Base-by-base conservation (phyloP, 2,888 invertebrate species). In the Sinodicranocentrus sp. region DNA sequence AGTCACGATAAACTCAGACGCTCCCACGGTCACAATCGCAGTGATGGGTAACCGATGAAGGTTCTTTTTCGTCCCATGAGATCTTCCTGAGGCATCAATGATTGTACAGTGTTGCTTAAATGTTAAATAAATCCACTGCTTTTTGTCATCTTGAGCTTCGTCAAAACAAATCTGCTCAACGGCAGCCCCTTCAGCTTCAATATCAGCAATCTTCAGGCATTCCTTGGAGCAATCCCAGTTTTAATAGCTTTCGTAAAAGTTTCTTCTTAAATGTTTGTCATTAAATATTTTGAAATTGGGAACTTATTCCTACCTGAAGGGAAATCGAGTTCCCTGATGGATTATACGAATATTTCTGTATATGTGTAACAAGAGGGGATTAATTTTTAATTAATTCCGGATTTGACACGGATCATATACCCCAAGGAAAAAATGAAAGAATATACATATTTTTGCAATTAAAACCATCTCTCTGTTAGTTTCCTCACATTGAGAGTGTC, bases 1-100 rank as follows among this genome's bases (percentile, higher is more conserved):
- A n/a, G 88, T 89, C 2, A 89, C 88, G n/a, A 89, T 85, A 71
- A 83, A 86, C 10, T 89, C 89, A 0, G 89, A 89, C 3, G 85
- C 72, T 1, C 87, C 86, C 28, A 73, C 54, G 0, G 84, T 87
- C 0, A 83, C 76, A 59, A 89, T 86, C 1, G 88, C 88, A 0
- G 87, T 88, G 19, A 89, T 87, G 17, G 76, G 76, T 25, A 80
- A 57, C 15, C 76, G 76, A 76, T 89, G 89, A 8, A 89, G 76
- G 54, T 88, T 86, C 63, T 83, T 87, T 61, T 89, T 89, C 0
- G 88, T 88, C 15, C 88, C 88, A 71, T 88, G 88, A 65, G 87
- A 72, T 68, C 89, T 71, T 1, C 89, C 89, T 8, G 84, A 84
- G 1, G 85, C 83, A 61, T 89, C 89, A 57, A 88, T 85, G 2